A percentile compares a stretch with the other conserved stretches of the same genome.
Evolutionary conservation across 1,140 invertebrate species (phyloP).

Genomic region (Radopholus similis): DNA sequence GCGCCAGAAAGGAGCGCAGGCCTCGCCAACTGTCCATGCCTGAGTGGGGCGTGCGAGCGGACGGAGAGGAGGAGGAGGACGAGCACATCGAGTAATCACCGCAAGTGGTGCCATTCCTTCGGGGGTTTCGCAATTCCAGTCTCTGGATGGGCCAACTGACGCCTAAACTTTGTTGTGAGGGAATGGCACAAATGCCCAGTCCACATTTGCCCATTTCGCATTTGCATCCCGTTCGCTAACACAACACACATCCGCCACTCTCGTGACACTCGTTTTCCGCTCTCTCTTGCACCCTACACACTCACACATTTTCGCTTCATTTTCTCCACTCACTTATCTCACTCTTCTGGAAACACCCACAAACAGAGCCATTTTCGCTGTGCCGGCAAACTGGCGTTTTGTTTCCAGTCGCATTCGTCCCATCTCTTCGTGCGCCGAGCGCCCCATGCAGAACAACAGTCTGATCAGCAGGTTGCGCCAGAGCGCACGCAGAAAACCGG

Average conservation of each 20-base stretch:
- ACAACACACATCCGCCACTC: no score
- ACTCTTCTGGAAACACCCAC: background rate
- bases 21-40: background rate
- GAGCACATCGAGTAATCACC: background rate
- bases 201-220: no score
- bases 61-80: background rate
- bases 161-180: no score
- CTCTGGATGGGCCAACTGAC: no score
- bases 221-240: no score
- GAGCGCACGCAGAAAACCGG: slow-evolving; percentile 46
- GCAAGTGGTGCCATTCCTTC: no score
- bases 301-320: background rate
- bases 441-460: slow-evolving; percentile 29
- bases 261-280: no score
- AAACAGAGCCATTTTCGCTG: background rate
- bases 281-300: background rate
- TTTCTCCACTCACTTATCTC: background rate
- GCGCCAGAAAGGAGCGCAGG: background rate
- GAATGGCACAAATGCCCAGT: no score
- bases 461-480: slow-evolving; percentile 48
- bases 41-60: background rate
- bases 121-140: no score
- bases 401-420: slow-evolving; percentile 4
- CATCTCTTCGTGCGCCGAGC: background rate
- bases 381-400: background rate